These are phyloP conservation scores for Manduca sexta DNA, from an alignment of 1,140 invertebrate species.

Conservation along the genomic window DNA sequence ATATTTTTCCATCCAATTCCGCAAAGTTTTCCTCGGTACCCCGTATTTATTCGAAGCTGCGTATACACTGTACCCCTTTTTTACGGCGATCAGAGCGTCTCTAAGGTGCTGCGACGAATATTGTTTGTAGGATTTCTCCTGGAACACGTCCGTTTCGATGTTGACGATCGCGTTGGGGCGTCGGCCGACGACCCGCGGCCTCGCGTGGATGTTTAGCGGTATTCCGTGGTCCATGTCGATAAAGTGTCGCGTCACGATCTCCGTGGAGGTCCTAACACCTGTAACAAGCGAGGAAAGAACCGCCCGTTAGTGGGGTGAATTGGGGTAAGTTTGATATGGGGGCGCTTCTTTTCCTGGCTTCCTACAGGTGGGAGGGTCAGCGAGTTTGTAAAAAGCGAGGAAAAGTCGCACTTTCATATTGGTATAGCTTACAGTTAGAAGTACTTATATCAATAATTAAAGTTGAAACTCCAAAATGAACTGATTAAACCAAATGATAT, in stretches of 20 bases:
- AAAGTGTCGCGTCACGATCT: conserved; percentile 60
- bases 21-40: conserved; percentile 63
- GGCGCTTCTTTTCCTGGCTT: conserved; percentile 70
- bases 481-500: too few species aligned
- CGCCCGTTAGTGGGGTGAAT: conserved; percentile 40
- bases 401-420: conserved; percentile 44
- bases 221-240: conserved; percentile 61
- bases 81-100: conserved; percentile 63
- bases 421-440: too few species aligned
- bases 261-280: conserved; percentile 60
- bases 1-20: conserved; percentile 72
- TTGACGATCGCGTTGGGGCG: conserved; percentile 56
- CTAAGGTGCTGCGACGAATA: conserved; percentile 65
- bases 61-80: conserved; percentile 66
- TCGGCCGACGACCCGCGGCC: conserved; percentile 49
- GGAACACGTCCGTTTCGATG: conserved; percentile 64
- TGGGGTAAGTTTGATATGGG: conserved; percentile 20
- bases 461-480: too few species aligned
- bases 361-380: conserved; percentile 45
- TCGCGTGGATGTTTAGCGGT: conserved; percentile 52
- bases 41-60: conserved; percentile 68
- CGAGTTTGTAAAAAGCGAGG: conserved; percentile 60
- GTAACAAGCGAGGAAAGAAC: conserved; percentile 68
- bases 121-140: conserved; percentile 66
- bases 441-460: too few species aligned